Conservation (phyloP, 2,888 invertebrate species). For the Drosophila prostipennis region DNA sequence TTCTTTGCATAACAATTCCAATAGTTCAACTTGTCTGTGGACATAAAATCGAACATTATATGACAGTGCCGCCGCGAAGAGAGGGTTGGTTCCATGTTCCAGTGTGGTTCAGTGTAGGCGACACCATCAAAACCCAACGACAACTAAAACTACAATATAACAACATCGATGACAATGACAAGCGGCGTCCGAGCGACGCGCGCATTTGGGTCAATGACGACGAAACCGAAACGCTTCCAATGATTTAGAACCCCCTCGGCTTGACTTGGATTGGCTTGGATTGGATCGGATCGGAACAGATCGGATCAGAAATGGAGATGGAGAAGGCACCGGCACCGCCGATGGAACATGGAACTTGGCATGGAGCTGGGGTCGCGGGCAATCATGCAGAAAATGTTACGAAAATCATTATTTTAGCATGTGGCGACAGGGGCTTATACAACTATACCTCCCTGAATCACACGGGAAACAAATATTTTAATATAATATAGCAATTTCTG, state of each 20-base stretch:
- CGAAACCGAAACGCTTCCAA: slow-evolving; percentile 70
- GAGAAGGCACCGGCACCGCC: slow-evolving; percentile 35
- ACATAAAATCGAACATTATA: slow-evolving; percentile 9
- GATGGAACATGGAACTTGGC: slow-evolving; percentile 28
- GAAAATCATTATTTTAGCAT: slow-evolving; percentile 73
- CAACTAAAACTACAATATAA: slow-evolving; percentile 30
- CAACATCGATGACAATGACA: slow-evolving; percentile 61
- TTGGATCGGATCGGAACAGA: slow-evolving; percentile 24
- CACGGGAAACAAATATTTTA: not conserved
- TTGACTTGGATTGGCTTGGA: slow-evolving; percentile 1
- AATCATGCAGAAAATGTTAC: slow-evolving; percentile 76
- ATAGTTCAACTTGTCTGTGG: not conserved
- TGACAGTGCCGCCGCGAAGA: not conserved
- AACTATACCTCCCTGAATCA: slow-evolving; percentile 31
- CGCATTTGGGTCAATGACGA: slow-evolving; percentile 79
- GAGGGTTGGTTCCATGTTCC: slow-evolving; percentile 10
- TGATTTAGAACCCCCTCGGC: slow-evolving; percentile 70
- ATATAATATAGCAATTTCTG: too few species aligned
- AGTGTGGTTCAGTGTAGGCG: slow-evolving; percentile 26
- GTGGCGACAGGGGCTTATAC: slow-evolving; percentile 71
- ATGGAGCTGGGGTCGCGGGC: slow-evolving; percentile 38
- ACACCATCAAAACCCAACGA: slow-evolving; percentile 17
- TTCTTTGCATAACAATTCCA: not conserved
- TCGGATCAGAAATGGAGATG: slow-evolving; percentile 24
- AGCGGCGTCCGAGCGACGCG: slow-evolving; percentile 74